A percentile compares a stretch with the other conserved stretches of the same genome.
Conservation (phyloP, 2,113 vertebrate species). For the Helogale parvula region DNA sequence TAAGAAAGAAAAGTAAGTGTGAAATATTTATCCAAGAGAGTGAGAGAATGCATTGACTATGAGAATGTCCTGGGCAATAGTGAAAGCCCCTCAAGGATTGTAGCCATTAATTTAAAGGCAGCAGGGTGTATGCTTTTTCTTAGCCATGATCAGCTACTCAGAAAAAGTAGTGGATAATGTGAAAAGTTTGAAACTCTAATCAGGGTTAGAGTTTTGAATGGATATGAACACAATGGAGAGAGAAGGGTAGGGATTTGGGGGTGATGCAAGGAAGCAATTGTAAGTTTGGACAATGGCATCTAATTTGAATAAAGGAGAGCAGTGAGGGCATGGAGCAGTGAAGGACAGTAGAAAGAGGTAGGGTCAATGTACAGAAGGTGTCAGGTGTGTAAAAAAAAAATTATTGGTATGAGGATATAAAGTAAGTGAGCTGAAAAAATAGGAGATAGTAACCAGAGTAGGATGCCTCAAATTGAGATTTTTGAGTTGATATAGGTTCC, state of each 20-base stretch:
- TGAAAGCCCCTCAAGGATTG: neutral
- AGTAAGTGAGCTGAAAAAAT: neutral
- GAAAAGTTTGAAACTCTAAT: neutral
- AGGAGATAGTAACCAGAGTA: neutral
- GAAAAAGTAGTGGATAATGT: neutral
- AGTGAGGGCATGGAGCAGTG: neutral
- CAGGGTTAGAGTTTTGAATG: neutral
- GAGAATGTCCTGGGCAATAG: neutral
- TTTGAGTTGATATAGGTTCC: neutral
- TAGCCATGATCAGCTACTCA: neutral
- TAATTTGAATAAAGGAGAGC: neutral
- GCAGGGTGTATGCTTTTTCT: neutral
- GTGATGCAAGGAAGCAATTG: neutral
- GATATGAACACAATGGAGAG: neutral
- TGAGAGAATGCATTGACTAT: neutral
- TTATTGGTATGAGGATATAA: neutral
- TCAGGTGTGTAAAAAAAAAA: neutral
- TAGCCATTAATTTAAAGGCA: slow-evolving; percentile 40
- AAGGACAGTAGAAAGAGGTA: neutral
- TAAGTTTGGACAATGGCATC: neutral
- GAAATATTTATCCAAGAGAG: slow-evolving; percentile 43
- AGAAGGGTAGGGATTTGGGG: neutral
- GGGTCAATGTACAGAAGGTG: neutral
- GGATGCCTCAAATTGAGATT: neutral
- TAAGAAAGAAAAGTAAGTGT: neutral